phyloP scores from a whole-genome alignment of 2,113 vertebrate genomes.

The Tyto alba region DNA sequence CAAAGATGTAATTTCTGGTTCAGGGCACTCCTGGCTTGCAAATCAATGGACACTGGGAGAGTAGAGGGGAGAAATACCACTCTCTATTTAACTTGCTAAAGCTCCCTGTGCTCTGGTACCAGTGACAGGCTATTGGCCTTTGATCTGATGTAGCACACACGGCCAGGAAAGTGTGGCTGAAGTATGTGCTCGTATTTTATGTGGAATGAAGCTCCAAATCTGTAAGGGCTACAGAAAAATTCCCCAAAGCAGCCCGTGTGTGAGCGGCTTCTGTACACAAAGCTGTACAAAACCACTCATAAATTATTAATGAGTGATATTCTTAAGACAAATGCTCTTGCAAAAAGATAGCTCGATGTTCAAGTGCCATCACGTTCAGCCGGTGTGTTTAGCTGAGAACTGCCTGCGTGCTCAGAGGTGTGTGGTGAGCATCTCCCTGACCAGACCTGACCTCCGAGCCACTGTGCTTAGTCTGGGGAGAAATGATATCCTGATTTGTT shows the following conservation, averaged over 20 bases:
- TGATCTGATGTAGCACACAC: accelerated
- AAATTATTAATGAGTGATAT: background rate
- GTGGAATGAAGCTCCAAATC: background rate
- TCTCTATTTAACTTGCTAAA: too few relatives aligned
- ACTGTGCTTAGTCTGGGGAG: background rate
- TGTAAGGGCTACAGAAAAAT: too few relatives aligned
- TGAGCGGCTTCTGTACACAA: background rate
- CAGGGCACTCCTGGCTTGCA: background rate
- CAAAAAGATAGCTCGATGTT: too few relatives aligned
- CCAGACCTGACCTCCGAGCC: background rate
- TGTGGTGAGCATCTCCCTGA: background rate
- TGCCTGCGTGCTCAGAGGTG: too few relatives aligned
- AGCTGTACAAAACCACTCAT: background rate
- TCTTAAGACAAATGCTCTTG: background rate
- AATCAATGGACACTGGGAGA: accelerated
- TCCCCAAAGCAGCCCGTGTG: background rate
- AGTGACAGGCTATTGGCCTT: background rate
- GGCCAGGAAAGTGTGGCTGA: background rate
- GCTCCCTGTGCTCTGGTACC: background rate
- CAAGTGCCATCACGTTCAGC: background rate
- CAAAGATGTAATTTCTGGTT: too few relatives aligned
- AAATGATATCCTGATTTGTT: too few relatives aligned
- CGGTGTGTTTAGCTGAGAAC: background rate
- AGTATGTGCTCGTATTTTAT: background rate
- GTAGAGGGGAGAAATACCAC: accelerated